Evolutionary conservation across 2,888 invertebrate species (phyloP).

Genomic region (Lissonota sp.): DNA sequence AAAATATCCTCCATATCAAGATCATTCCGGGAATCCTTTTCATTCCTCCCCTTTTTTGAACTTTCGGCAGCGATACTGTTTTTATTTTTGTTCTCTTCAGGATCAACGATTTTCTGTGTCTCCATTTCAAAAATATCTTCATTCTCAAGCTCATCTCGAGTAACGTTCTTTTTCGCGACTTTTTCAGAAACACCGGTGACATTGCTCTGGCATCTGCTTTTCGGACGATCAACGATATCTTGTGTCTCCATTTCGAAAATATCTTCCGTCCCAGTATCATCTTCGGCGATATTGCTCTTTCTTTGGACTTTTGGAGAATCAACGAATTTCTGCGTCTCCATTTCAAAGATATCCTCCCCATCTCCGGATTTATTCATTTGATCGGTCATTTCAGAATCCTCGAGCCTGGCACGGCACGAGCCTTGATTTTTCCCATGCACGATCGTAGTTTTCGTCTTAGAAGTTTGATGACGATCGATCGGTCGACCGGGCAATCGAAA

Average conservation of each 20-base stretch:
- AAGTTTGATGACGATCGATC: conserved; percentile 1
- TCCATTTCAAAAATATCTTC: conserved; percentile 66
- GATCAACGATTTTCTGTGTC: conserved; percentile 58
- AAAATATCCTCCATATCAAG: conserved; percentile 45
- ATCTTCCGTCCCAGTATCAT: conserved; percentile 2
- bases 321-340: conserved; percentile 64
- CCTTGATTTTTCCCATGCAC: too few species aligned
- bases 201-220: background rate
- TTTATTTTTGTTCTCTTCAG: background rate
- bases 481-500: conserved; percentile 56
- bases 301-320: background rate
- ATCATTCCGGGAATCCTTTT: background rate
- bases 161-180: background rate
- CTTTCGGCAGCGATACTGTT: background rate
- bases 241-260: conserved; percentile 69
- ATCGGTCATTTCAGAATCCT: too few species aligned
- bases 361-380: too few species aligned
- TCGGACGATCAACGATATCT: background rate
- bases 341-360: conserved; percentile 58
- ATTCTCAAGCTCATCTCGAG: background rate
- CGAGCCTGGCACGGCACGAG: too few species aligned
- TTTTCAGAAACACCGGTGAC: background rate
- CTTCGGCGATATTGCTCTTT: background rate
- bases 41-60: too few species aligned
- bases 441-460: too few species aligned